Base-by-base conservation (phyloP, 2,113 vertebrate genomes). In the Nesoenas mayeri region DNA sequence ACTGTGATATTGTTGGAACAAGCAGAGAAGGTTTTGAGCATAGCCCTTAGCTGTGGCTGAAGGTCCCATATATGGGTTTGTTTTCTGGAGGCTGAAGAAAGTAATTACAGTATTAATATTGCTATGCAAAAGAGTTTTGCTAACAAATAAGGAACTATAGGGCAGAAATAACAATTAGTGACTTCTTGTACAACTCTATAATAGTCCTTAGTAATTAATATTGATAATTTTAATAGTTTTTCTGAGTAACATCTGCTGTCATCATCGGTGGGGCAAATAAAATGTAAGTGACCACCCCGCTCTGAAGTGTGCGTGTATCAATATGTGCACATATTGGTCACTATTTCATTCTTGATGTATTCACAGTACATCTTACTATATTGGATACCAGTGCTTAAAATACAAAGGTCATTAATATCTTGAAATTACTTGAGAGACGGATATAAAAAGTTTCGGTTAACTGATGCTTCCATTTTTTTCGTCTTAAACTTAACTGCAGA, bases 301-400 rank as follows among this genome's bases (percentile, higher is more conserved):
- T 71, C 13, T 12, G 1, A 74, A 69, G 10, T 3, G 5, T 61
- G 19, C 6, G 1, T 25, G 9, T 51, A 31, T 36, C 34, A 38
- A 15, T 48, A n/a, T 0, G 0, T 16, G 14, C 17, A 13, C 16
- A 25, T 26, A 8, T 6, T 26, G 32, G 9, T 71, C 9, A 3
- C 28, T 15, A 3, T 51, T 54, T 38, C 32, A 47, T 73, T 54
- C 17, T 4, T 6, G 2, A 15, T 14, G 1, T 34, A 3, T 53
- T 85, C 65, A 51, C 16, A 25, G 8, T 10, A 6, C 4, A 2
- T 38, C 11, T 85, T 42, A 34, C 5, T 58, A 6, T 42, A 21
- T 7, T 54, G 47, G 11, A 6, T 65, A 58, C 26, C 5, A 36
- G 11, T 31, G 12, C n/a, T 75, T 73, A 32, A 17, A 64, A 25